A percentile compares a stretch with the other conserved stretches of the same genome.
phyloP scores from a whole-genome alignment of 2,113 vertebrate genomes.

The Fulmarus glacialis region DNA sequence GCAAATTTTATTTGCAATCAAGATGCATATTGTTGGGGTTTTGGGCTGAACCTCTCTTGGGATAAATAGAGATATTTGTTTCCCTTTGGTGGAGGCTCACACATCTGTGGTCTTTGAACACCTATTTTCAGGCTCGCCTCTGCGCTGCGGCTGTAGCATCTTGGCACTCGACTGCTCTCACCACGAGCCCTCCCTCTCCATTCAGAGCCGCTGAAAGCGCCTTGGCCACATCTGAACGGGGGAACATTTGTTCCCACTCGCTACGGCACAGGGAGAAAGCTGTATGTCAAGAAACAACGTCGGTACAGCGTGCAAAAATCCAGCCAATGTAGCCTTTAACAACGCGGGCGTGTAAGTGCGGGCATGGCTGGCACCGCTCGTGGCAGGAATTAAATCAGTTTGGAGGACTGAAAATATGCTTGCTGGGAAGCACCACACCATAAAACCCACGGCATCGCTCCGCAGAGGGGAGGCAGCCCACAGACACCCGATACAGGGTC shows the following conservation, averaged over 20 bases:
- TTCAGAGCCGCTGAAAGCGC: neutral
- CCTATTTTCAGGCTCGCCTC: neutral
- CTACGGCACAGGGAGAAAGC: neutral
- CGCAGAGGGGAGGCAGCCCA: neutral
- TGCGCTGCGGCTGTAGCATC: accelerated
- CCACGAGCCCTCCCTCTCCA: neutral
- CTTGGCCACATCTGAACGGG: neutral
- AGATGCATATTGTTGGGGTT: neutral
- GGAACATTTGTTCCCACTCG: neutral
- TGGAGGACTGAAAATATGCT: accelerated
- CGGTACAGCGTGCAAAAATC: accelerated
- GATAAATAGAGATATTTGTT: neutral
- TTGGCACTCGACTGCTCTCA: neutral
- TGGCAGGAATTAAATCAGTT: neutral
- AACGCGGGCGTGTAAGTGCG: accelerated
- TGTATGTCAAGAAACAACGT: neutral
- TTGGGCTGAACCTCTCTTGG: neutral
- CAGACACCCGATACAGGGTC: accelerated
- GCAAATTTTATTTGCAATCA: neutral
- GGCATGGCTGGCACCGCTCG: accelerated
- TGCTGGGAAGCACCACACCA: accelerated
- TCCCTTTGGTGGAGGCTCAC: neutral
- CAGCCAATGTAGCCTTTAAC: accelerated
- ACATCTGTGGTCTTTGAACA: neutral
- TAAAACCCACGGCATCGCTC: accelerated